Percentiles rank a stretch among this genome's conserved stretches.
Conservation (phyloP, 2,888 invertebrate species). For the Leptopterna dolabrata region DNA sequence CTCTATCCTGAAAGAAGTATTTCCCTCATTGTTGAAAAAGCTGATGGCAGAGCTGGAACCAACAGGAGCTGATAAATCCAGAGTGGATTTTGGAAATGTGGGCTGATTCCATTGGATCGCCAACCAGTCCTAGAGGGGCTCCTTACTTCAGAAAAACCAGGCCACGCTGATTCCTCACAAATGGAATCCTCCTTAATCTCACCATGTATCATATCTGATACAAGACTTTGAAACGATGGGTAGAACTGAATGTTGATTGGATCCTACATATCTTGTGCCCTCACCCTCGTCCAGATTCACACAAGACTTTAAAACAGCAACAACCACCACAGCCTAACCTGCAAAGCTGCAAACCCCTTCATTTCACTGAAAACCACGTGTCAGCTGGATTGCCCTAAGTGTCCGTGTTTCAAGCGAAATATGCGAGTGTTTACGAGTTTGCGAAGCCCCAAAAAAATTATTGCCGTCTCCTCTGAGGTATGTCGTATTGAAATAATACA, state of each 20-base stretch:
- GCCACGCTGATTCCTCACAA: background rate
- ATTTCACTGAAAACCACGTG: background rate
- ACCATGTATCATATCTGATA: background rate
- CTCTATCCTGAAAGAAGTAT: background rate
- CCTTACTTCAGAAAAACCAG: background rate
- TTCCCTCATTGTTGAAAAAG: background rate
- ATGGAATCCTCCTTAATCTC: background rate
- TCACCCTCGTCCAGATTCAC: background rate
- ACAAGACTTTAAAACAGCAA: background rate
- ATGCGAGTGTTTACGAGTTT: background rate
- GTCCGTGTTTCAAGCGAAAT: background rate
- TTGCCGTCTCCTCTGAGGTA: background rate
- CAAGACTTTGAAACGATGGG: background rate
- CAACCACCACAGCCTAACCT: background rate
- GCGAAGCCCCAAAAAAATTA: background rate
- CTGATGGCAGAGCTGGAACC: background rate
- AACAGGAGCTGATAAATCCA: background rate
- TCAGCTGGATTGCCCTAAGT: background rate
- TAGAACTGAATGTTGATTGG: background rate
- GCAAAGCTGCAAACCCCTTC: background rate
- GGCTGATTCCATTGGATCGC: background rate
- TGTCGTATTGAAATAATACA: background rate
- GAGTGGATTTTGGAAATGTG: conserved; percentile 10
- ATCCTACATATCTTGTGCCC: background rate
- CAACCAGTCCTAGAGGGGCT: background rate